phyloP scores from a whole-genome alignment of 1,140 invertebrate species.

The Drosophila subobscura region DNA sequence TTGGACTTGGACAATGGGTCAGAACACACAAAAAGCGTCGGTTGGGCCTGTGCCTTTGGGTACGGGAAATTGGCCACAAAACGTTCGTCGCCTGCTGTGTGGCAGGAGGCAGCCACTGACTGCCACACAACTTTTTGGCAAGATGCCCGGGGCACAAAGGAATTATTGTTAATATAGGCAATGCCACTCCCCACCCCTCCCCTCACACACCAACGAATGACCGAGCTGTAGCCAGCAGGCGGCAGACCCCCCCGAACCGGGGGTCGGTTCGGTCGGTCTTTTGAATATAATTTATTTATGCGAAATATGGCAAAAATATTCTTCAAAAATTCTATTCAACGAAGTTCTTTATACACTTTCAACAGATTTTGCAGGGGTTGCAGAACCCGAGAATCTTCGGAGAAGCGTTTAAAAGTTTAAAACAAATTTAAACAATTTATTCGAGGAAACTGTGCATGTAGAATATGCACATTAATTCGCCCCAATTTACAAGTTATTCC shows the following conservation, averaged over 20 bases:
- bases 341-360: slow-evolving; percentile 42
- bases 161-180: slow-evolving; percentile 80
- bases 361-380: background rate
- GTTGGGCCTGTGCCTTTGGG: slow-evolving; percentile 27
- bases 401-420: too few species aligned
- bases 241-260: slow-evolving; percentile 15
- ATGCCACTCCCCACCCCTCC: slow-evolving; percentile 37
- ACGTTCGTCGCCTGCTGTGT: slow-evolving; percentile 72
- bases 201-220: background rate
- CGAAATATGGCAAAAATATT: slow-evolving; percentile 68
- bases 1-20: slow-evolving; percentile 62
- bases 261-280: slow-evolving; percentile 21
- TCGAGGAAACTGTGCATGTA: too few species aligned
- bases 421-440: too few species aligned
- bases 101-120: slow-evolving; percentile 30
- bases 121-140: slow-evolving; percentile 62
- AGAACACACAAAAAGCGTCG: slow-evolving; percentile 39
- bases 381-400: too few species aligned
- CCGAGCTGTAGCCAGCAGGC: slow-evolving; percentile 29
- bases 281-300: slow-evolving; percentile 71
- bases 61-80: slow-evolving; percentile 77
- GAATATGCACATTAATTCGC: too few species aligned
- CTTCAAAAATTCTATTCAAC: slow-evolving; percentile 39
- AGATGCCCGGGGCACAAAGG: slow-evolving; percentile 69
- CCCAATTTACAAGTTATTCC: too few species aligned